Evolutionary conservation across 2,113 vertebrate species (phyloP).

Genomic region (Symphodus melops): DNA sequence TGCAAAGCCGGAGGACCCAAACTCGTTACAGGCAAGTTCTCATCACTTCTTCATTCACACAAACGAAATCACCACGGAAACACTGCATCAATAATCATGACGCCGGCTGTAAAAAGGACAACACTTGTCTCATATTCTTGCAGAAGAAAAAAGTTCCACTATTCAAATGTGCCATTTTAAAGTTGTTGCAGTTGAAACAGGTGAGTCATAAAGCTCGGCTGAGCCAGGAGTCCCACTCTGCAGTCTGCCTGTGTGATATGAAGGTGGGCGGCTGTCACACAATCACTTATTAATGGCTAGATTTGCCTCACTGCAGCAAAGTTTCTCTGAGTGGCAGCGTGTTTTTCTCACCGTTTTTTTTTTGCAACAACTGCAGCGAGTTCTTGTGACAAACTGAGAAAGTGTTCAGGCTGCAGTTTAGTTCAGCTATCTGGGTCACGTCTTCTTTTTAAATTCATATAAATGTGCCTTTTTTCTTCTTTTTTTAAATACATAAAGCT

Average conservation of each 20-base stretch:
- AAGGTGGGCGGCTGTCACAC: constrained; percentile 74
- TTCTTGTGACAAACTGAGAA: not conserved
- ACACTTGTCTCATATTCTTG: constrained; percentile 14
- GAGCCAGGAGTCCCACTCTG: constrained; percentile 61
- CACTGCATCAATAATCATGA: constrained; percentile 21
- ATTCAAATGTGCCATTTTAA: constrained; percentile 70
- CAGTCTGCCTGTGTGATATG: constrained; percentile 70
- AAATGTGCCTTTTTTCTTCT: not conserved
- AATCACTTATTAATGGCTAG: constrained; percentile 68
- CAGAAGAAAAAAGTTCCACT: constrained; percentile 35
- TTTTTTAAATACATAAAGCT: not conserved
- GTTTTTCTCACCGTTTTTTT: constrained; percentile 6
- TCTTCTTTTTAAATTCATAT: not conserved
- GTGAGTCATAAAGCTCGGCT: constrained; percentile 76
- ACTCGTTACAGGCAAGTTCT: not conserved
- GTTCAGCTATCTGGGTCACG: constrained; percentile 4
- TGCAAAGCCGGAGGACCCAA: not conserved
- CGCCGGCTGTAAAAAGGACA: constrained; percentile 7
- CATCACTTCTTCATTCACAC: not conserved
- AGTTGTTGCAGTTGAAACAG: constrained; percentile 59
- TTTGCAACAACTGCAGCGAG: constrained; percentile 22
- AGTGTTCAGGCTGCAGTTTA: constrained; percentile 7
- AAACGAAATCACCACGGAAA: not conserved
- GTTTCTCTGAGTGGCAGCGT: constrained; percentile 27
- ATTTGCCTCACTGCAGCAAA: constrained; percentile 63